These are phyloP conservation scores for Orchesella cincta DNA, from an alignment of 1,140 invertebrate genomes.

Conservation along the genomic window DNA sequence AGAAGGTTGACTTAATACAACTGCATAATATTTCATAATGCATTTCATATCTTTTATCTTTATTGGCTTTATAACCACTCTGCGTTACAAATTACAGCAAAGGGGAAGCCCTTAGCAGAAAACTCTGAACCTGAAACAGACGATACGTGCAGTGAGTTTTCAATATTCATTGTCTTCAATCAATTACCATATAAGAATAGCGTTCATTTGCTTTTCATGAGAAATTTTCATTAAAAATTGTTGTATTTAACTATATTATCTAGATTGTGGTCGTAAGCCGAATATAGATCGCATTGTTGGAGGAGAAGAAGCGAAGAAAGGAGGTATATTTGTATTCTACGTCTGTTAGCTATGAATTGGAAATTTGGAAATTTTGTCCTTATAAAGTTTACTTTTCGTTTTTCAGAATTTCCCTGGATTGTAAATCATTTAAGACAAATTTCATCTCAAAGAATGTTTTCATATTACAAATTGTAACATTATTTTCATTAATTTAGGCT, in stretches of 20 bases:
- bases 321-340: not conserved
- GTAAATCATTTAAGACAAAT: not conserved
- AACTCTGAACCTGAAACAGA: constrained; percentile 25
- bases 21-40: not conserved
- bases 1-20: not conserved
- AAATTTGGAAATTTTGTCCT: no score
- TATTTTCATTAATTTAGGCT: no score
- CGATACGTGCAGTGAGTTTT: constrained; percentile 31
- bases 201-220: no score
- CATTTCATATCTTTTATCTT: no score
- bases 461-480: not conserved
- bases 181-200: no score
- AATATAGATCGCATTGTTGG: constrained; percentile 46
- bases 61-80: no score
- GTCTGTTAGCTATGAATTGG: no score
- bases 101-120: constrained; percentile 23
- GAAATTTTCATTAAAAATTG: no score
- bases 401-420: constrained; percentile 49
- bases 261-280: constrained; percentile 44
- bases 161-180: constrained; percentile 17
- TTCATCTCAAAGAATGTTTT: not conserved
- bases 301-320: constrained; percentile 43
- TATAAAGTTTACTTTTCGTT: not conserved
- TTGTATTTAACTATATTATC: no score
- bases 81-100: not conserved